Percentiles rank a stretch among this genome's conserved stretches.
phyloP scores from a whole-genome alignment of 2,888 invertebrate genomes.

The Platerodrilus igneus region DNA sequence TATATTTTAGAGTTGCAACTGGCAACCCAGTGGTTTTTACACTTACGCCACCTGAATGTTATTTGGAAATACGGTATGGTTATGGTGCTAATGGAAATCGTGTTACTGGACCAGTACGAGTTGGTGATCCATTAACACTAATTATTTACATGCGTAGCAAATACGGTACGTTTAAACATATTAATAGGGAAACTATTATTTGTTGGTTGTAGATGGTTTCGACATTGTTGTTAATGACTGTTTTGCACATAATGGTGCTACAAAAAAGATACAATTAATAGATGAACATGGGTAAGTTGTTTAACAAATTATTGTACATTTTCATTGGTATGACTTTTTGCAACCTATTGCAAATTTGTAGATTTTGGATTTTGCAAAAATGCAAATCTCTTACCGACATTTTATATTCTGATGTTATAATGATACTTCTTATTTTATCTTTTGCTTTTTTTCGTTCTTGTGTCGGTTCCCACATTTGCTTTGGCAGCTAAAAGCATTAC shows the following conservation, averaged over 20 bases:
- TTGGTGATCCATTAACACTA: conserved; percentile 86
- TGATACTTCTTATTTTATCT: too few species aligned
- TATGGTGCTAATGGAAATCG: conserved; percentile 83
- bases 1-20: conserved; percentile 73
- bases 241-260: conserved; percentile 89
- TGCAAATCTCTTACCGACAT: too few species aligned
- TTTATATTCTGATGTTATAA: too few species aligned
- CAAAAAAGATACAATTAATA: conserved; percentile 85
- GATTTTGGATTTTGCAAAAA: too few species aligned
- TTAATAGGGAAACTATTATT: too few species aligned
- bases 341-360: too few species aligned
- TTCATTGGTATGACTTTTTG: too few species aligned
- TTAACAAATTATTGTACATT: too few species aligned
- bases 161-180: conserved; percentile 80
- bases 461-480: too few species aligned
- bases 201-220: conserved; percentile 72
- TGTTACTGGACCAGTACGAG: conserved; percentile 83
- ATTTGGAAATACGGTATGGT: conserved; percentile 92
- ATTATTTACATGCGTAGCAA: conserved; percentile 93
- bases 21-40: conserved; percentile 93
- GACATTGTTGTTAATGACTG: conserved; percentile 94
- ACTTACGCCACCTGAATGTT: conserved; percentile 88
- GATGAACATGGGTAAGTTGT: conserved; percentile 82
- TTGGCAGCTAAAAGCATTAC: too few species aligned
- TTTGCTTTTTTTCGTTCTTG: too few species aligned